phyloP scores from a whole-genome alignment of 1,140 invertebrate species.

The Parasteatoda tepidariorum region DNA sequence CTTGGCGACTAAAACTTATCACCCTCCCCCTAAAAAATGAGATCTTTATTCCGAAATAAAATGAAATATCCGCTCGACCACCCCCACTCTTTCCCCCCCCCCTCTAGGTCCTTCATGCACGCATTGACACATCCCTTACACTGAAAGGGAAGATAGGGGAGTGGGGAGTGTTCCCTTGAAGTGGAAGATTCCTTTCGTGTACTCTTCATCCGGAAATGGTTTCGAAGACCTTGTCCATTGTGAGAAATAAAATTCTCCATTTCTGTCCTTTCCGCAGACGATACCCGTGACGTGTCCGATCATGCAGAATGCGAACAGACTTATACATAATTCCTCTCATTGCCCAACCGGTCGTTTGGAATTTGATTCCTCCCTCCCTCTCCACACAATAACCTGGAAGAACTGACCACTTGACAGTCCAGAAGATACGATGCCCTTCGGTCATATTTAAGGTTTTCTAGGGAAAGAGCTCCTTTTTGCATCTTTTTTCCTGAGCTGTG shows the following conservation, averaged over 20 bases:
- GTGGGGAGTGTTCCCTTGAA: neutral
- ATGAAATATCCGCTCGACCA: slow-evolving; percentile 17
- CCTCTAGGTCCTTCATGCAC: neutral
- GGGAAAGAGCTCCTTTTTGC: neutral
- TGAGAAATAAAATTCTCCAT: slow-evolving; percentile 38
- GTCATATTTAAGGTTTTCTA: slow-evolving; percentile 40
- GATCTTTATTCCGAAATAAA: slow-evolving; percentile 31
- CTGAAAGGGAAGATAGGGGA: neutral
- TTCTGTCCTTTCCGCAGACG: neutral
- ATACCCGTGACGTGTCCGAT: slow-evolving; percentile 30
- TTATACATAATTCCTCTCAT: slow-evolving; percentile 58
- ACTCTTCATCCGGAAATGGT: slow-evolving; percentile 42
- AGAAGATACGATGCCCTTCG: slow-evolving; percentile 9
- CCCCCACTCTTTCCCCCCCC: neutral
- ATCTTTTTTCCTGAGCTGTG: neutral
- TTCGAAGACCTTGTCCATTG: neutral
- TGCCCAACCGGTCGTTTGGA: slow-evolving; percentile 27
- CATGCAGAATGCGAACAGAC: slow-evolving; percentile 55
- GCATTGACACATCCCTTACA: slow-evolving; percentile 28
- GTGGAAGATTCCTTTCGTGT: slow-evolving; percentile 50
- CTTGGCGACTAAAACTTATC: neutral
- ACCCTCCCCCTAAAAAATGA: neutral
- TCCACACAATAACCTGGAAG: too few relatives aligned
- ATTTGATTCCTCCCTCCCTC: neutral
- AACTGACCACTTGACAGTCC: neutral